Evolutionary conservation across 2,888 invertebrate species (phyloP).

Genomic region (Scaeva pyrastri): DNA sequence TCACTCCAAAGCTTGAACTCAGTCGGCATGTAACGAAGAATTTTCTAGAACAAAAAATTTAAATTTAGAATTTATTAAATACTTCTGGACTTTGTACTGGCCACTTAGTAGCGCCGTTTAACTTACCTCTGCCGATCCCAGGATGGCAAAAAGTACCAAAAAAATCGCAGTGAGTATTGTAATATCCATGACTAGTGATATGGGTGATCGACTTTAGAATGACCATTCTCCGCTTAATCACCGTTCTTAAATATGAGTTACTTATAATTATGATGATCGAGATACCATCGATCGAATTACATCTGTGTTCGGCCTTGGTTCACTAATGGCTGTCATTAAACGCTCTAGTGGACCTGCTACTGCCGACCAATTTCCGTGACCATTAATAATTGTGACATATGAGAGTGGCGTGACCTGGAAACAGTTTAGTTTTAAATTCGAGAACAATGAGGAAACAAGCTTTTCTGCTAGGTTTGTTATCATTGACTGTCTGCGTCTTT

Average conservation of each 20-base stretch:
- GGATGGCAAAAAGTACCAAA: slow-evolving; percentile 15
- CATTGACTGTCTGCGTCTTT: slow-evolving; percentile 60
- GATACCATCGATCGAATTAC: slow-evolving; percentile 18
- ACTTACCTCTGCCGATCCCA: slow-evolving; percentile 55
- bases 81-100: too few relatives aligned
- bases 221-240: background rate
- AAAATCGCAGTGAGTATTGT: background rate
- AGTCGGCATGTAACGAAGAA: slow-evolving; percentile 81
- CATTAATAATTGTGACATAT: background rate
- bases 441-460: slow-evolving; percentile 78
- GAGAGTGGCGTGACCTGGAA: background rate
- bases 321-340: slow-evolving; percentile 36
- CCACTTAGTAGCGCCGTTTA: background rate
- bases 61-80: too few relatives aligned
- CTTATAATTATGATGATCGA: slow-evolving; percentile 34
- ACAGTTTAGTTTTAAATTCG: slow-evolving; percentile 70
- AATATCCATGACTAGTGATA: slow-evolving; percentile 21
- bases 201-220: slow-evolving; percentile 9
- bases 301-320: background rate
- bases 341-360: slow-evolving; percentile 51
- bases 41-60: slow-evolving; percentile 78
- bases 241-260: slow-evolving; percentile 51
- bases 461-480: slow-evolving; percentile 72
- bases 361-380: background rate
- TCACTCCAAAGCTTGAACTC: slow-evolving; percentile 81